Conservation (phyloP, 2,888 invertebrate species). For the Eupithecia inturbata region DNA sequence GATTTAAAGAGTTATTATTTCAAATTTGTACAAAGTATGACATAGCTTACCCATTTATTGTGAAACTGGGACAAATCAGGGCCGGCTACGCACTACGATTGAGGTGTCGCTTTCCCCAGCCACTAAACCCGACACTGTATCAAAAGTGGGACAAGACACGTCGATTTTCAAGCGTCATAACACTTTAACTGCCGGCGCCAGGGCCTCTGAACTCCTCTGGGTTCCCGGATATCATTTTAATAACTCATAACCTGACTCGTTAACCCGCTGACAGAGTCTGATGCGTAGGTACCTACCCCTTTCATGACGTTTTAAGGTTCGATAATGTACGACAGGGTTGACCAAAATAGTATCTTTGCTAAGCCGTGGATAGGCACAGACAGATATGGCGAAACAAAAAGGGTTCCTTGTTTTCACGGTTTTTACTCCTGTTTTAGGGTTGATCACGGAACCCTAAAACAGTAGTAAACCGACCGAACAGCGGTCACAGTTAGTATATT, state of each 20-base stretch:
- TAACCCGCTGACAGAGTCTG: constrained; percentile 11
- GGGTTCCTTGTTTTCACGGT: not conserved
- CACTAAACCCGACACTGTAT: not conserved
- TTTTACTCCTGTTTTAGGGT: no score
- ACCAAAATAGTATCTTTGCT: not conserved
- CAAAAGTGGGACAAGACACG: not conserved
- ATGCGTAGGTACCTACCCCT: not conserved
- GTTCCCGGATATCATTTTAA: constrained; percentile 2
- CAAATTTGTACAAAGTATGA: not conserved
- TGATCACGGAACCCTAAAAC: not conserved
- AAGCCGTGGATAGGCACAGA: not conserved
- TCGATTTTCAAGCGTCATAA: constrained; percentile 12
- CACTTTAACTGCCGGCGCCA: constrained; percentile 14
- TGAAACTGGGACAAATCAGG: constrained; percentile 7
- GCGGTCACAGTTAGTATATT: not conserved
- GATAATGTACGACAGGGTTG: not conserved
- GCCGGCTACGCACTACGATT: not conserved
- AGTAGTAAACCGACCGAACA: not conserved
- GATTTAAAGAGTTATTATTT: no score
- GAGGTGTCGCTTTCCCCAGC: not conserved
- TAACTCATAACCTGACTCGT: constrained; percentile 8
- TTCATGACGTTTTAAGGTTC: not conserved
- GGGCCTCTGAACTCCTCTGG: not conserved
- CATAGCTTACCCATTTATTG: not conserved
- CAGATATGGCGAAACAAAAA: not conserved